Percentiles rank a stretch among this genome's conserved stretches.
These are phyloP conservation scores for Desmophyllum pertusum DNA, from an alignment of 92 coral and sea anemone species.

Conservation along the genomic window DNA sequence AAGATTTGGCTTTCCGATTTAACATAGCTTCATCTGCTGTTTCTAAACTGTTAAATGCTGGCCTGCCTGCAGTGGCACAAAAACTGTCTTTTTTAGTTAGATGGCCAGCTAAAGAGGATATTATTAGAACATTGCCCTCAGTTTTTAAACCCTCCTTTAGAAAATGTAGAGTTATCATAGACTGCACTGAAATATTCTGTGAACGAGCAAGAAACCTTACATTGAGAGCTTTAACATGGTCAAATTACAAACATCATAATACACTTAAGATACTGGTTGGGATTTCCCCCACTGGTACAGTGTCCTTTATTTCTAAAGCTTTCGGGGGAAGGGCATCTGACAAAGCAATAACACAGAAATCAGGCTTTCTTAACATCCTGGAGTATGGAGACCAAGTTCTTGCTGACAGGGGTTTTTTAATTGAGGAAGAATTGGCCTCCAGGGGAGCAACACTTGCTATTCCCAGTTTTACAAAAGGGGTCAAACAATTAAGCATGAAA, in stretches of 20 bases:
- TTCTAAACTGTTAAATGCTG: slow-evolving; percentile 21
- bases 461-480: slow-evolving; percentile 49
- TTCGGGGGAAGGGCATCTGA: slow-evolving; percentile 64
- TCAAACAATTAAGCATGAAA: slow-evolving; percentile 49
- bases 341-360: slow-evolving; percentile 54
- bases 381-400: slow-evolving; percentile 56
- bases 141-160: slow-evolving; percentile 42
- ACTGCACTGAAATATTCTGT: slow-evolving; percentile 60
- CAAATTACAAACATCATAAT: slow-evolving; percentile 61
- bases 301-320: slow-evolving; percentile 57
- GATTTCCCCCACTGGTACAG: slow-evolving; percentile 62
- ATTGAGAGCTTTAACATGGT: slow-evolving; percentile 56
- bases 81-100: slow-evolving; percentile 35
- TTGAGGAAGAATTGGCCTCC: slow-evolving; percentile 54
- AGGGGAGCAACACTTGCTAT: slow-evolving; percentile 43
- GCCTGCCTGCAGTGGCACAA: slow-evolving; percentile 36
- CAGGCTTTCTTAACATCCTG: slow-evolving; percentile 54
- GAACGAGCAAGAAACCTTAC: slow-evolving; percentile 55
- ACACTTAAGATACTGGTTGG: slow-evolving; percentile 61
- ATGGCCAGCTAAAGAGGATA: slow-evolving; percentile 45
- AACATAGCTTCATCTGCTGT: slow-evolving; percentile 29
- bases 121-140: slow-evolving; percentile 36
- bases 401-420: slow-evolving; percentile 66
- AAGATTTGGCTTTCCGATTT: slow-evolving; percentile 47
- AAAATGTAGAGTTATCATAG: slow-evolving; percentile 61